Evolutionary conservation across 2,888 invertebrate genomes (phyloP).

Genomic region (Monochamus alternatus): DNA sequence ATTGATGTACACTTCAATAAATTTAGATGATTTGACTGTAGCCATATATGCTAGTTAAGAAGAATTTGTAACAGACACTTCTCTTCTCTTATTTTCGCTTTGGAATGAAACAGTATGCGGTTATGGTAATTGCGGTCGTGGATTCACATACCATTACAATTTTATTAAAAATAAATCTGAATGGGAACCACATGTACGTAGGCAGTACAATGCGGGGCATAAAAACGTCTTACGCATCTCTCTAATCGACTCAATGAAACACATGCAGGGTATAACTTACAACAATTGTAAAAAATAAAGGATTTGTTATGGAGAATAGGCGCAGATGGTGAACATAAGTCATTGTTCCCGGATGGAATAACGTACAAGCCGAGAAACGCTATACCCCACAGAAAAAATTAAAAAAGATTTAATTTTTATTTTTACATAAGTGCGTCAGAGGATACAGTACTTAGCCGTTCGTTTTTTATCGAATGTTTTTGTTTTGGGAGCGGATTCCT

Average conservation of each 20-base stretch:
- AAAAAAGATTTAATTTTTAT: conserved; percentile 58
- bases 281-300: conserved; percentile 52
- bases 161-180: conserved; percentile 41
- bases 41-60: too few relatives aligned
- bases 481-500: conserved; percentile 34
- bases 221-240: conserved; percentile 34
- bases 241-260: conserved; percentile 45
- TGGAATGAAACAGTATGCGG: background rate
- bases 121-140: conserved; percentile 31
- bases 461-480: conserved; percentile 31
- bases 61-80: too few relatives aligned
- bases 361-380: conserved; percentile 32
- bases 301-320: conserved; percentile 50
- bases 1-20: too few relatives aligned
- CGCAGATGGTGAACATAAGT: conserved; percentile 57
- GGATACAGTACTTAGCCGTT: conserved; percentile 49
- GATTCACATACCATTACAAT: conserved; percentile 35
- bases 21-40: too few relatives aligned
- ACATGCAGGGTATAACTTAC: conserved; percentile 54
- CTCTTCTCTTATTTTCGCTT: background rate
- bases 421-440: conserved; percentile 53
- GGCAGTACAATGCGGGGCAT: conserved; percentile 14
- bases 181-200: conserved; percentile 44
- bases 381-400: conserved; percentile 40
- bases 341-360: conserved; percentile 60